These are phyloP conservation scores for Psilopogon haemacephalus DNA, from an alignment of 2,113 vertebrate genomes.

Conservation along the genomic window DNA sequence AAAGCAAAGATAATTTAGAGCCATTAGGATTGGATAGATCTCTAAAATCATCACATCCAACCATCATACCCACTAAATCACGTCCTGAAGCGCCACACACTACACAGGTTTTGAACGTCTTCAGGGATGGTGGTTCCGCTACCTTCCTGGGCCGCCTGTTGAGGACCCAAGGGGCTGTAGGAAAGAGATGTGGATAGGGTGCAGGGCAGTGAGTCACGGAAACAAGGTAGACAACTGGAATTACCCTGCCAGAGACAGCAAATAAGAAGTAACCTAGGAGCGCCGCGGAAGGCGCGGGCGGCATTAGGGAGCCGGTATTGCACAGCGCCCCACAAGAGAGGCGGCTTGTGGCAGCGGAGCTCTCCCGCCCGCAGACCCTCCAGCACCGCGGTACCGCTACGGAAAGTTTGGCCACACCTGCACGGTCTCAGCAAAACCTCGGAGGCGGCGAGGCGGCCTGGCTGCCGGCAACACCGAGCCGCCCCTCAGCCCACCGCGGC, in stretches of 20 bases:
- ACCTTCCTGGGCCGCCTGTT: too few relatives aligned
- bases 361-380: not conserved
- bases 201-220: fast-evolving
- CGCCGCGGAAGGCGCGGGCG: fast-evolving
- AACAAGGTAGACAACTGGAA: fast-evolving
- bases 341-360: too few relatives aligned
- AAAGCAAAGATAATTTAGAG: fast-evolving
- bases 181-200: fast-evolving
- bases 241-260: fast-evolving
- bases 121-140: too few relatives aligned
- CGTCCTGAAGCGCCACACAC: too few relatives aligned
- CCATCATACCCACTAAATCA: too few relatives aligned
- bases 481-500: not conserved
- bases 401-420: fast-evolving
- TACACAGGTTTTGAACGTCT: too few relatives aligned
- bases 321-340: too few relatives aligned
- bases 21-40: too few relatives aligned
- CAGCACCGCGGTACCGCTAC: too few relatives aligned
- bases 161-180: fast-evolving
- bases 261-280: fast-evolving
- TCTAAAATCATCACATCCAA: too few relatives aligned
- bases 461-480: fast-evolving
- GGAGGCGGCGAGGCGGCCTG: too few relatives aligned
- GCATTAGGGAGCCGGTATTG: not conserved
- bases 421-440: fast-evolving